Base-by-base conservation (phyloP, 2,113 vertebrate genomes). In the Tachysurus fulvidraco region DNA sequence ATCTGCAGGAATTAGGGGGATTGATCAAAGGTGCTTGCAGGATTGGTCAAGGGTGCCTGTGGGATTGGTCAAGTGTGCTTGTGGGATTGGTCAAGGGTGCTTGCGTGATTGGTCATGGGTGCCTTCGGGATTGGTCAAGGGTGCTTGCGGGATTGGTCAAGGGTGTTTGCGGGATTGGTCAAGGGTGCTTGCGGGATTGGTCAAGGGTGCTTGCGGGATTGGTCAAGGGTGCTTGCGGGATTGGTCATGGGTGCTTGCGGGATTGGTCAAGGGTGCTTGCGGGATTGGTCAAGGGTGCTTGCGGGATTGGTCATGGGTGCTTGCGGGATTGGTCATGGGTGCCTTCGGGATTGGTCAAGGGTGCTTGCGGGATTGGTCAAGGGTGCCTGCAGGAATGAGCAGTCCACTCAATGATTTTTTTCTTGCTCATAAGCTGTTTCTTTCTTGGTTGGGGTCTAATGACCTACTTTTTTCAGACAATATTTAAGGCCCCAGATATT, bases 391-490 rank as follows among this genome's bases (percentile, higher is more conserved):
- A 36, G 36, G 36, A 36, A 36, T 36, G 36, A 36, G 36, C 36
- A 36, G 36, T 36, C 36, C 36, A 36, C 36, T 36, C 36, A 36
- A 36, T 36, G 36, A n/a, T n/a, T 36, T 36, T 36, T 36, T 36
- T 36, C 36, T 36, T 19, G 52, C n/a, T 55, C 52, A 77, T 3
- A 78, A 78, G n/a, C 1, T 55, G 50, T 79, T 57, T 57, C 52
- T 55, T 30, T 55, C n/a, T n/a, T n/a, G n/a, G n/a, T n/a, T 28
- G 16, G 50, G 23, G 19, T 55, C 5, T 30, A 11, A 79, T 30
- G 76, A 55, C 76, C 76, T 55, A 57, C 52, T 79, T 79, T 79
- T 55, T 57, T 79, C 25, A 19, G 25, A 55, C n/a, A 79, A 30
- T 78, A 30, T 30, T 1, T 10, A 28, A 30, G 7, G 30, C 2